Conservation (phyloP, 2,888 invertebrate genomes). For the Dasypolia templi region DNA sequence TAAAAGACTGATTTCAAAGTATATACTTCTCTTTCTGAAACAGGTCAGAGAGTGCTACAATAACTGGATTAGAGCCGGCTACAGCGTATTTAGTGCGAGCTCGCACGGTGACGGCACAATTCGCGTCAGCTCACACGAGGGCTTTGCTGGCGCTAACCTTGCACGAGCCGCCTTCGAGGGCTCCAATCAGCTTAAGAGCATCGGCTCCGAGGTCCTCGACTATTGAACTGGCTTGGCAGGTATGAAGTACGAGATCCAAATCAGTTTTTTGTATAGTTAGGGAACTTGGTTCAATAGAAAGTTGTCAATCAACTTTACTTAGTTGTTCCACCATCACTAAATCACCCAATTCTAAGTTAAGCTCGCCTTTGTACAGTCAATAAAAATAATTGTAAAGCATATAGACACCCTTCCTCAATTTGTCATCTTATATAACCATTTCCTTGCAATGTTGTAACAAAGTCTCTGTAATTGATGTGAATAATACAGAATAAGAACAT, state of each 20-base stretch:
- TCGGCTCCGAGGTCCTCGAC: conserved; percentile 84
- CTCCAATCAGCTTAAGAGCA: conserved; percentile 83
- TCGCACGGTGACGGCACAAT: conserved; percentile 85
- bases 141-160: conserved; percentile 85
- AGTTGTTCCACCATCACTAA: neutral
- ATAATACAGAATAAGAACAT: neutral
- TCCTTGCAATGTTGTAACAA: neutral
- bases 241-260: conserved; percentile 52
- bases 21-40: conserved; percentile 18
- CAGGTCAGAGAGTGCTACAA: conserved; percentile 84
- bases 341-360: neutral
- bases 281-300: neutral
- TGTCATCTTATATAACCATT: neutral
- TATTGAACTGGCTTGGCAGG: conserved; percentile 87
- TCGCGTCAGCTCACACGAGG: conserved; percentile 86
- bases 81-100: conserved; percentile 87
- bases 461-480: neutral
- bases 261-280: neutral
- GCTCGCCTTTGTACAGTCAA: neutral
- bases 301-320: neutral
- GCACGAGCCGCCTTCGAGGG: conserved; percentile 86
- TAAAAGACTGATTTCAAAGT: neutral
- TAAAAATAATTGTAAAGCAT: neutral
- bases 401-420: neutral
- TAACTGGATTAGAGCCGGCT: conserved; percentile 86